Evolutionary conservation across 2,888 invertebrate species (phyloP).

Genomic region (Synanthedon myopaeformis): DNA sequence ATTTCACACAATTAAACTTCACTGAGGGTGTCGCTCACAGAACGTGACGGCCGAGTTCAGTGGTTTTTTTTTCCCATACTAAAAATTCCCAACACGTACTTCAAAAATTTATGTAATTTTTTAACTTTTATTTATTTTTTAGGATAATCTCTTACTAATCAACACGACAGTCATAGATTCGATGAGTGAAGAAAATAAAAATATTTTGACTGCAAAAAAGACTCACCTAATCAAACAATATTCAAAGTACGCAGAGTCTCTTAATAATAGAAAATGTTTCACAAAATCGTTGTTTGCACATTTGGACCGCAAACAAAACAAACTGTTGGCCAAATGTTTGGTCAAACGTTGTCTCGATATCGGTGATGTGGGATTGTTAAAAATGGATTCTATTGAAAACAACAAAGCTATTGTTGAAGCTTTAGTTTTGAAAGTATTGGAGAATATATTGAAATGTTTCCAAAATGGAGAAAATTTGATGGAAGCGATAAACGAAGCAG

Average conservation of each 20-base stretch:
- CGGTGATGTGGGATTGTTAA: conserved; percentile 22
- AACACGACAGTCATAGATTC: conserved; percentile 40
- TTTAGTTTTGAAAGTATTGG: conserved; percentile 38
- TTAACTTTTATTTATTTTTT: conserved; percentile 15
- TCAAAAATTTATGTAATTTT: too few relatives aligned
- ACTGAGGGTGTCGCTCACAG: too few relatives aligned
- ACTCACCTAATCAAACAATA: conserved; percentile 40
- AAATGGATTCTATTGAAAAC: conserved; percentile 24
- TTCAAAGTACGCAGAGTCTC: conserved; percentile 18
- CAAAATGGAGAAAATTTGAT: conserved; percentile 33
- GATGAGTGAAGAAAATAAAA: conserved; percentile 11
- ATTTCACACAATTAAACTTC: too few relatives aligned
- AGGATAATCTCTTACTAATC: conserved; percentile 42
- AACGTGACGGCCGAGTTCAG: too few relatives aligned
- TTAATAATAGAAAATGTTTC: conserved; percentile 25
- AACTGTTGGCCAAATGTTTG: conserved; percentile 37
- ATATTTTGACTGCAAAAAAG: conserved; percentile 22
- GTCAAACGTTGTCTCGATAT: conserved; percentile 29
- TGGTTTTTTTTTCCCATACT: conserved; percentile 8
- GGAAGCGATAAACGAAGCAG: conserved; percentile 34
- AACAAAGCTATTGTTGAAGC: conserved; percentile 37
- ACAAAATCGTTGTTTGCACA: conserved; percentile 33
- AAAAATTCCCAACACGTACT: too few relatives aligned
- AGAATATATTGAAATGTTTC: conserved; percentile 35
- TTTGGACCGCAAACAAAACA: conserved; percentile 35